Conservation (phyloP, 2,113 vertebrate species). For the Sialia sialis region DNA sequence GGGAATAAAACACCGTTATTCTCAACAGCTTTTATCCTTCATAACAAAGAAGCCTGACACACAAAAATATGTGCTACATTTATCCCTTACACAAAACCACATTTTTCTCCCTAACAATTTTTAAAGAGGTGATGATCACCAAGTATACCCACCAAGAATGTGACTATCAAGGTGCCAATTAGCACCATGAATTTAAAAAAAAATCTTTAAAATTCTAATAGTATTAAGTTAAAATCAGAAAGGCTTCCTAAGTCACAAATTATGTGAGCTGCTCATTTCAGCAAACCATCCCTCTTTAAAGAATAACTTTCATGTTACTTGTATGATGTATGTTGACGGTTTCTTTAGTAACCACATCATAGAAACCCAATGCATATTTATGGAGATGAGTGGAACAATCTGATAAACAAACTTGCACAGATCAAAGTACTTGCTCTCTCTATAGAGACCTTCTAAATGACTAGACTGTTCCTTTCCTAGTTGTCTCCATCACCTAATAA, state of each 20-base stretch:
- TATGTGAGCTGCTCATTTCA: neutral
- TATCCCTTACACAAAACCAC: neutral
- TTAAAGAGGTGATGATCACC: neutral
- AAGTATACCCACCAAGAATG: neutral
- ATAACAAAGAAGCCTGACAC: neutral
- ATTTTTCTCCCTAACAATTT: neutral
- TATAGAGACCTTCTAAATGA: fast-evolving
- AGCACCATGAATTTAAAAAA: neutral
- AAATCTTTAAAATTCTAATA: neutral
- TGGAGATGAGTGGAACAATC: neutral
- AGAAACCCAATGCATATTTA: neutral
- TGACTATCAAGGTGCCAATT: neutral
- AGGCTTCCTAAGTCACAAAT: neutral
- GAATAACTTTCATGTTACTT: neutral
- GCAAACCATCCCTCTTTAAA: neutral
- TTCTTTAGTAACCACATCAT: neutral
- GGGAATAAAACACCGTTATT: neutral
- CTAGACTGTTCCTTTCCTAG: neutral
- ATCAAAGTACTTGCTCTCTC: neutral
- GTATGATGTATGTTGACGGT: neutral
- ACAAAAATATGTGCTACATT: neutral
- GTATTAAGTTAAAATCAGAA: neutral
- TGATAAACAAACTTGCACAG: neutral
- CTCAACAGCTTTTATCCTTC: neutral
- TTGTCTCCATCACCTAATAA: neutral